A percentile compares a stretch with the other conserved stretches of the same genome.
Conservation (phyloP, 2,888 invertebrate genomes). For the Pollenia labialis region DNA sequence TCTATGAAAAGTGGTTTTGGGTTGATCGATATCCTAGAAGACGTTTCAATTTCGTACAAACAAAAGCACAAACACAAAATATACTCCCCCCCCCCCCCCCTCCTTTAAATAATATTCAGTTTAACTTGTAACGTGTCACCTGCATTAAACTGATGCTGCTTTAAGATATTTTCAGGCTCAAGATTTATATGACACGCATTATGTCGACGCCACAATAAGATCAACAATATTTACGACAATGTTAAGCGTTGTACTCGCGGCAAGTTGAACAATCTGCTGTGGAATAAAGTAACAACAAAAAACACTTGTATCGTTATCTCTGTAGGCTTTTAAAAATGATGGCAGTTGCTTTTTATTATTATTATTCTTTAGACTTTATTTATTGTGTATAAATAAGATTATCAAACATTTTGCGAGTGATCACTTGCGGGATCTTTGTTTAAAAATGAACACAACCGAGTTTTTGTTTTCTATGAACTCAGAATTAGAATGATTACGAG, state of each 20-base stretch:
- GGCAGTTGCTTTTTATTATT: slow-evolving; percentile 29
- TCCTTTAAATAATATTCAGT: too few relatives aligned
- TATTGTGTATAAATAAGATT: slow-evolving; percentile 8
- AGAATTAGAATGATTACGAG: background rate
- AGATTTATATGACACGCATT: slow-evolving; percentile 27
- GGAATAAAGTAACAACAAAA: background rate
- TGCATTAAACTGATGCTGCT: slow-evolving; percentile 6
- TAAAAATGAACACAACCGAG: background rate
- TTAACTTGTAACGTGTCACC: background rate
- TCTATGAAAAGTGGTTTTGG: too few relatives aligned
- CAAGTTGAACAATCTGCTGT: slow-evolving; percentile 33
- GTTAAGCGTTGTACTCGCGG: slow-evolving; percentile 15
- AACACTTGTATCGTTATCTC: slow-evolving; percentile 45
- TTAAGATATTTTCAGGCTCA: background rate
- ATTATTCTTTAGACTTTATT: slow-evolving; percentile 26
- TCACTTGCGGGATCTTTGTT: background rate
- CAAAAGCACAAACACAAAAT: too few relatives aligned
- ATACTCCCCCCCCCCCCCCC: too few relatives aligned
- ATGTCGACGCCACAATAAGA: background rate
- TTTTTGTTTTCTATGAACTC: slow-evolving; percentile 1
- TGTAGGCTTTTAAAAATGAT: slow-evolving; percentile 20
- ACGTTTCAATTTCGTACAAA: too few relatives aligned
- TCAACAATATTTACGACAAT: background rate
- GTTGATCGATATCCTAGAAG: too few relatives aligned
- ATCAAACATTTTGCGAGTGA: slow-evolving; percentile 48